A percentile compares a stretch with the other conserved stretches of the same genome.
Evolutionary conservation across 2,888 invertebrate species (phyloP).

Genomic region (Cephus rjabovi): DNA sequence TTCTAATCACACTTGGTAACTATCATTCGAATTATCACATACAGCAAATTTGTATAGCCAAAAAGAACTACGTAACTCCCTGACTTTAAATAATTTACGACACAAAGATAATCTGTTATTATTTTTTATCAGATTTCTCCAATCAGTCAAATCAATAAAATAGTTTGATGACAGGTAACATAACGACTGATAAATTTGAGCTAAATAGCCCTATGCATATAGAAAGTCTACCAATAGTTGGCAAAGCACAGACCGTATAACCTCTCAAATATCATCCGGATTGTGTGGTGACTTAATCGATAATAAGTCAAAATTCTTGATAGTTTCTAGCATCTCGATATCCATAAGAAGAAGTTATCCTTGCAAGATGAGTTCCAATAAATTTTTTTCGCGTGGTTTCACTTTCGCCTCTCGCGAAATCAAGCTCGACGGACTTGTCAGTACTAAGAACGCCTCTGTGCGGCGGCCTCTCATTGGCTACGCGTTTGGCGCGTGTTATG

Average conservation of each 20-base stretch:
- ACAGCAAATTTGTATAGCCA: neutral
- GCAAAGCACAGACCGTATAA: neutral
- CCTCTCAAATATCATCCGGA: neutral
- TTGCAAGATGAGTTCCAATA: slow-evolving; percentile 9
- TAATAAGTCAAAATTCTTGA: neutral
- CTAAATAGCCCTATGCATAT: neutral
- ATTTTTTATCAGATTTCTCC: neutral
- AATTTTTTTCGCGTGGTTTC: slow-evolving; percentile 47
- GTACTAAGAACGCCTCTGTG: neutral
- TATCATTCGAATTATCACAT: neutral
- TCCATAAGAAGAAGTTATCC: neutral
- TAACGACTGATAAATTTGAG: neutral
- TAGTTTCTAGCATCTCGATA: neutral
- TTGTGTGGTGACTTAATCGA: neutral
- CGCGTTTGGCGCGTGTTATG: slow-evolving; percentile 43
- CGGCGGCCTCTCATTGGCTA: neutral
- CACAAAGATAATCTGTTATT: neutral
- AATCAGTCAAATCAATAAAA: neutral
- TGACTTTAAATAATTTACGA: neutral
- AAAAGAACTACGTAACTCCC: neutral
- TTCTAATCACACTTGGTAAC: neutral
- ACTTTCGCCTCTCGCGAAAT: slow-evolving; percentile 38
- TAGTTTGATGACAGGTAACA: neutral
- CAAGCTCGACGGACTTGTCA: slow-evolving; percentile 11
- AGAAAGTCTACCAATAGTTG: neutral